Evolutionary conservation across 2,797 vertebrate genomes (phyloP).

Genomic region (Myiotriccus ornatus): DNA sequence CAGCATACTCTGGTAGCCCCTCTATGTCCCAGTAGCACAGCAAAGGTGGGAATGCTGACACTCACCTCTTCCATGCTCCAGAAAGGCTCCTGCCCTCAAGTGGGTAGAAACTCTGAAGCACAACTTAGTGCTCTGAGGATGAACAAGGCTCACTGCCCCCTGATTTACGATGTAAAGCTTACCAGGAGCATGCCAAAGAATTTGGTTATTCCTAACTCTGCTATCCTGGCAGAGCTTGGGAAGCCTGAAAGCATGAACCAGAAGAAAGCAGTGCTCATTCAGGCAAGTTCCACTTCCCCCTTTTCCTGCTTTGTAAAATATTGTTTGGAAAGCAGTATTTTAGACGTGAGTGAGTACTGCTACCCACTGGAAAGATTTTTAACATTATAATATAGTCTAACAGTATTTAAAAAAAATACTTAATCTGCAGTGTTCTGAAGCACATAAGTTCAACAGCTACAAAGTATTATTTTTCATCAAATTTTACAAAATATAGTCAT

Average conservation of each 20-base stretch:
- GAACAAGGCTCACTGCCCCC: background rate
- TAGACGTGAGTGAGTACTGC: background rate
- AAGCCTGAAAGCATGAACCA: background rate
- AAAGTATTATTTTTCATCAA: background rate
- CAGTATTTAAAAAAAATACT: background rate
- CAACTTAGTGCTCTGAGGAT: background rate
- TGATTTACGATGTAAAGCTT: background rate
- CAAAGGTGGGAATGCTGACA: background rate
- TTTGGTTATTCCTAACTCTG: slow-evolving; percentile 27
- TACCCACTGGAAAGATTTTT: background rate
- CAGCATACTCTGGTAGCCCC: background rate
- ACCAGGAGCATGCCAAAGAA: background rate
- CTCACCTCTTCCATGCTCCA: background rate
- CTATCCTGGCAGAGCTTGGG: background rate
- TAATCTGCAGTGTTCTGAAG: background rate
- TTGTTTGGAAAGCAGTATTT: background rate
- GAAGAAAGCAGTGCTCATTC: background rate
- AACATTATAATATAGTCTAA: background rate
- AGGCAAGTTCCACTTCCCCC: background rate
- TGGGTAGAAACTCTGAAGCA: background rate
- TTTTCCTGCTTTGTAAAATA: background rate
- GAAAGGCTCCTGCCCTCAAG: background rate
- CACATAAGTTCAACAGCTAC: background rate
- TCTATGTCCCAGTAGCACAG: background rate
- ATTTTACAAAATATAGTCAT: background rate